Evolutionary conservation across 2,113 vertebrate genomes (phyloP).

Genomic region (Lethenteron camtschaticum): DNA sequence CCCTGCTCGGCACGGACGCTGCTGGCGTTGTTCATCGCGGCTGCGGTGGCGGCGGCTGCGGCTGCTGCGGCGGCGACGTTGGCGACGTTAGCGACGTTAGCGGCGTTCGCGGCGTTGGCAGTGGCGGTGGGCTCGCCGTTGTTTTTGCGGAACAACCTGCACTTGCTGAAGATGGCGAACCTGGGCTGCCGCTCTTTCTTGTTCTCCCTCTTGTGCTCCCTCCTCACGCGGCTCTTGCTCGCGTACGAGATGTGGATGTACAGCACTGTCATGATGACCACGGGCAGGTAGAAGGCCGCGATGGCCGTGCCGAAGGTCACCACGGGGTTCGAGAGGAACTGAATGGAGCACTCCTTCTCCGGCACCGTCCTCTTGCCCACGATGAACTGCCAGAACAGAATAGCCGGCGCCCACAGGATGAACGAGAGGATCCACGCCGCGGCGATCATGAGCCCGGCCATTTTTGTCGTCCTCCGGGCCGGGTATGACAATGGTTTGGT

Average conservation of each 20-base stretch:
- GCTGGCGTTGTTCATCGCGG: too few relatives aligned
- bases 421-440: constrained; percentile 94
- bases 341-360: constrained; percentile 62
- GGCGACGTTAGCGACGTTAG: too few relatives aligned
- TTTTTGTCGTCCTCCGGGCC: constrained; percentile 72
- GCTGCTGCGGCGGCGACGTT: too few relatives aligned
- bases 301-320: constrained; percentile 91
- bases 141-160: constrained; percentile 46
- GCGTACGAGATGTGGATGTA: constrained; percentile 91
- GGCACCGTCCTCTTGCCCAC: constrained; percentile 72
- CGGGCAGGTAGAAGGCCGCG: constrained; percentile 85
- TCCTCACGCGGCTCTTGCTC: constrained; percentile 70
- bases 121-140: constrained; percentile 42
- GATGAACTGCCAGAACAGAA: constrained; percentile 97
- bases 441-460: constrained; percentile 88
- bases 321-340: constrained; percentile 83
- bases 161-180: constrained; percentile 44
- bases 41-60: too few relatives aligned
- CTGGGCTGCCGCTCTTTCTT: constrained; percentile 56
- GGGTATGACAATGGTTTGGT: constrained; percentile 89
- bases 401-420: constrained; percentile 83
- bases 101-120: constrained; percentile 20
- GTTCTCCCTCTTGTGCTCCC: constrained; percentile 48
- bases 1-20: too few relatives aligned
- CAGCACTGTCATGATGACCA: constrained; percentile 90